These are phyloP conservation scores for Sapajus apella DNA, from an alignment of 2,113 vertebrate genomes.

Conservation along the genomic window DNA sequence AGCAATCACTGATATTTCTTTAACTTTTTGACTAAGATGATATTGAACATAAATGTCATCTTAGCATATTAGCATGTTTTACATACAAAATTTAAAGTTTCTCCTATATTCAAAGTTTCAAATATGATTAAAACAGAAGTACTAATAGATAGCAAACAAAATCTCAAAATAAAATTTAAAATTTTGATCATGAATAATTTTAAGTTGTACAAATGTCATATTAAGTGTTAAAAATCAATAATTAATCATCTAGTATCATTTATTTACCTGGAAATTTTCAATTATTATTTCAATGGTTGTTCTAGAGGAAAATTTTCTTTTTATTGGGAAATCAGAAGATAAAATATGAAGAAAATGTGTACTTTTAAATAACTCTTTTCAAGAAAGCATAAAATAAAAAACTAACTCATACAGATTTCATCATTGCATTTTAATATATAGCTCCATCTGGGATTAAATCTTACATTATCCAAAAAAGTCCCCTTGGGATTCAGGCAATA, in stretches of 20 bases:
- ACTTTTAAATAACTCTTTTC: background rate
- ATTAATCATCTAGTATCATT: background rate
- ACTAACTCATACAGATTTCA: background rate
- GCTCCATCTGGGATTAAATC: background rate
- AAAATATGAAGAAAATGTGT: background rate
- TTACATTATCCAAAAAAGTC: constrained; percentile 38
- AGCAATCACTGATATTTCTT: constrained; percentile 8
- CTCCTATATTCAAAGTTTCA: background rate
- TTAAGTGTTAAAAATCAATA: background rate
- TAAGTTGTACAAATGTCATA: background rate
- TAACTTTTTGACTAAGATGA: background rate
- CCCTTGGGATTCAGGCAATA: constrained; percentile 6
- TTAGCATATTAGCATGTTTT: background rate
- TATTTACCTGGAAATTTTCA: constrained; percentile 2
- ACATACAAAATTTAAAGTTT: background rate
- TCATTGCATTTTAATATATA: constrained; percentile 4
- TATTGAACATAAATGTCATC: background rate
- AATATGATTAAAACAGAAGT: background rate
- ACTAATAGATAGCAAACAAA: background rate
- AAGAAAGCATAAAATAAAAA: constrained; percentile 15
- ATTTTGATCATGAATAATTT: background rate
- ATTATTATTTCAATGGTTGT: background rate
- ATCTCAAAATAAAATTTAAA: background rate
- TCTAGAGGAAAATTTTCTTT: constrained; percentile 13
- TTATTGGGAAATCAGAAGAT: background rate